Conservation (phyloP, 2,888 invertebrate species). For the Athetis lepigone region DNA sequence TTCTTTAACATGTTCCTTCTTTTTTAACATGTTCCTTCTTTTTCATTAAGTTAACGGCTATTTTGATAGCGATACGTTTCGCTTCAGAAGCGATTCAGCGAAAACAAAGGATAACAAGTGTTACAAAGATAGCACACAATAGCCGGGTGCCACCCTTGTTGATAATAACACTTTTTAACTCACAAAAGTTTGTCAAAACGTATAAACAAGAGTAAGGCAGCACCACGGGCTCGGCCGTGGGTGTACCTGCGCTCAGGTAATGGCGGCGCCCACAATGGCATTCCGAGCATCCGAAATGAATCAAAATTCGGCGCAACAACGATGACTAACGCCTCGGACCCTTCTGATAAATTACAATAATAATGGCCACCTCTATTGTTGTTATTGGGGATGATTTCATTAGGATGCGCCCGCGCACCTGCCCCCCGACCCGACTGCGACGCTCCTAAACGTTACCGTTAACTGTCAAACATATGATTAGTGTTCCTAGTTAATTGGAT, state of each 20-base stretch:
- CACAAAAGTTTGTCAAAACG: conserved; percentile 84
- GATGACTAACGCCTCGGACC: conserved; percentile 78
- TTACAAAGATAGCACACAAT: conserved; percentile 71
- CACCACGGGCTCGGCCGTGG: conserved; percentile 33
- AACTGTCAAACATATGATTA: conserved; percentile 75
- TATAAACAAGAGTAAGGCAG: conserved; percentile 79
- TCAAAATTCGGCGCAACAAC: conserved; percentile 83
- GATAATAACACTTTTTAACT: conserved; percentile 82
- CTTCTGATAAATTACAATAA: conserved; percentile 85
- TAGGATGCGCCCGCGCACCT: conserved; percentile 80
- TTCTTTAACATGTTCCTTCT: conserved; percentile 68
- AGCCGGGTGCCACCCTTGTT: conserved; percentile 77
- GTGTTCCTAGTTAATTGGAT: conserved; percentile 63
- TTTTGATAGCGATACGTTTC: conserved; percentile 46
- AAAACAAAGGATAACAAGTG: conserved; percentile 69
- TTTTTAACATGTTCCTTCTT: conserved; percentile 66
- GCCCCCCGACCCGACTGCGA: conserved; percentile 55
- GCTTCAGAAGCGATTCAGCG: conserved; percentile 55
- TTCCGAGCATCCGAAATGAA: conserved; percentile 88
- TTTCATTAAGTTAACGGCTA: conserved; percentile 65
- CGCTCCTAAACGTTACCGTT: conserved; percentile 69
- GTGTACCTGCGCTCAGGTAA: conserved; percentile 82
- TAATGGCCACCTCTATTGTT: conserved; percentile 83
- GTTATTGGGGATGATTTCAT: conserved; percentile 87
- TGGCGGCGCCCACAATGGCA: conserved; percentile 86